A percentile compares a stretch with the other conserved stretches of the same genome.
Evolutionary conservation across 2,888 invertebrate genomes (phyloP).

Genomic region (Syrista parreyssii): DNA sequence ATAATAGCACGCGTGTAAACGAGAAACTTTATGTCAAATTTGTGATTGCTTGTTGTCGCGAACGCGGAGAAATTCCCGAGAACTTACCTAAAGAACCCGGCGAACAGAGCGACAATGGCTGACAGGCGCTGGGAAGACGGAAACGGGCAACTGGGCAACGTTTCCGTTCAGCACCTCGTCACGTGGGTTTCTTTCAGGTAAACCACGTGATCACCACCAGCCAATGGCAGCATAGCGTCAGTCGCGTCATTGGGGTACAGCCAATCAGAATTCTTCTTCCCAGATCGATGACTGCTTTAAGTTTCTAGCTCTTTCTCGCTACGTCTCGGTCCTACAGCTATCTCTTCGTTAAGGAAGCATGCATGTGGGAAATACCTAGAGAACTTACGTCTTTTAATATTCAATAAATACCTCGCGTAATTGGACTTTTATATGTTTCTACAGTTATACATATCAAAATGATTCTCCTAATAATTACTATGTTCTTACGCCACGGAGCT

Average conservation of each 20-base stretch:
- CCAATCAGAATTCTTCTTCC: constrained; percentile 27
- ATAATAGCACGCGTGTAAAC: background rate
- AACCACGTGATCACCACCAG: constrained; percentile 27
- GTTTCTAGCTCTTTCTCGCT: background rate
- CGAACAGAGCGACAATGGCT: constrained; percentile 62
- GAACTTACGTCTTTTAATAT: background rate
- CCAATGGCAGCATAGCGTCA: constrained; percentile 14
- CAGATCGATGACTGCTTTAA: background rate
- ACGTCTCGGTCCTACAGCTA: background rate
- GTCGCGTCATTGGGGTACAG: constrained; percentile 32
- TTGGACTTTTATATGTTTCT: background rate
- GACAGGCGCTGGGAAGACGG: constrained; percentile 62
- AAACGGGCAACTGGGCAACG: constrained; percentile 54
- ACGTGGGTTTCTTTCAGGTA: constrained; percentile 26
- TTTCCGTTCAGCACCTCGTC: constrained; percentile 38
- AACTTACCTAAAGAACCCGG: constrained; percentile 57
- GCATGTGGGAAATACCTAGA: background rate
- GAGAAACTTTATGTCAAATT: background rate
- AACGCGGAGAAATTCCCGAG: constrained; percentile 12
- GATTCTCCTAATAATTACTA: background rate
- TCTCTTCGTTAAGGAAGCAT: background rate
- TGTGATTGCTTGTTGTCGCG: background rate
- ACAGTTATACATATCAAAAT: background rate
- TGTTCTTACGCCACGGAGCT: background rate
- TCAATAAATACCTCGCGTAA: background rate